Base-by-base conservation (phyloP, 2,888 invertebrate genomes). In the Hedya salicella region DNA sequence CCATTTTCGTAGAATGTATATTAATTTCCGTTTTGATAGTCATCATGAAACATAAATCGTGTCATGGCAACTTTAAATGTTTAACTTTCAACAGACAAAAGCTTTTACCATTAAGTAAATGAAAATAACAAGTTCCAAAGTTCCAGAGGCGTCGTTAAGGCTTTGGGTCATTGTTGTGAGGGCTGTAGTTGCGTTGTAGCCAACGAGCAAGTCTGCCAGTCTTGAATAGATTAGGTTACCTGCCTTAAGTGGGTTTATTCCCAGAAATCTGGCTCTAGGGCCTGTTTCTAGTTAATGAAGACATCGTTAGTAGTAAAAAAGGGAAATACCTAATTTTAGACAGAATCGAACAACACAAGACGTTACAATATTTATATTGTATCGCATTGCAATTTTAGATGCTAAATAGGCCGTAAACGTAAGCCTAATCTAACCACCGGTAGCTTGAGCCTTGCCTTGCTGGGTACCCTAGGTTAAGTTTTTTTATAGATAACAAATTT, bases 41-140 rank as follows among this genome's bases (percentile, higher is more conserved):
- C 46, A 60, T 48, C 30, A 42, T 42, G 19, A 49, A 48, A 42
- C 42, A 54, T 30, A 16, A 49, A 54, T 49, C 21, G 21, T 65
- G 65, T 16, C 32, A 49, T 42, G 63, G 48, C 21, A 61, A 53
- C 39, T 40, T 32, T 40, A 14, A 48, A 30, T 14, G 52, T 48
- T 60, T 19, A 32, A 46, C 40, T 54, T 61, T 60, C 25, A 56
- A 39, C 54, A 40, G 40, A 65, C 52, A 66, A 60, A 54, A 60
- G 60, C 65, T 54, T 60, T 61, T 48, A 61, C 53, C 66, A 66
- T 66, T 66, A 61, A 61, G 54, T 66, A 66, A 66, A 66, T 54
- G 48, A 66, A 66, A 66, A 66, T 54, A 40, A 13, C 21, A 54
- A 61, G 32, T 42, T 60, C n/a, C 48, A 21, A 53, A 49, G 53